phyloP scores from a whole-genome alignment of 2,888 invertebrate species.

The Nomada fucata region DNA sequence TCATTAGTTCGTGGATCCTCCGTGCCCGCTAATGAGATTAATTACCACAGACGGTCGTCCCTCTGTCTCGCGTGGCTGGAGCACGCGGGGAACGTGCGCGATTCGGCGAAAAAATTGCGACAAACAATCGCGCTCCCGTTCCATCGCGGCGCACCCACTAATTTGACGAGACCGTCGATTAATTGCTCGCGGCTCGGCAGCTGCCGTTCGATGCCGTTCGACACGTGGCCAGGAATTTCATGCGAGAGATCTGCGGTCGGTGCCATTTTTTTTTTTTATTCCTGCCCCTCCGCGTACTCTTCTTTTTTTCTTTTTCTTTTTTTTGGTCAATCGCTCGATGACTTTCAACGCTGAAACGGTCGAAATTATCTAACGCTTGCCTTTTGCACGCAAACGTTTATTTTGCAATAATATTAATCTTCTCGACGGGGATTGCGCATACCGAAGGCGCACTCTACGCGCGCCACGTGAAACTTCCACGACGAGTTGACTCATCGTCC shows the following conservation, averaged over 20 bases:
- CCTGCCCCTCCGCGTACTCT: background rate
- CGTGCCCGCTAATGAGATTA: conserved; percentile 68
- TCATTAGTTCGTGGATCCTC: conserved; percentile 62
- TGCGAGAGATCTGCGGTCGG: background rate
- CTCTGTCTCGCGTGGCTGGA: conserved; percentile 16
- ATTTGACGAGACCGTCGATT: conserved; percentile 45
- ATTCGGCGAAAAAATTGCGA: conserved; percentile 1
- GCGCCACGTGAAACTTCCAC: too few relatives aligned
- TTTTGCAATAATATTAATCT: too few relatives aligned
- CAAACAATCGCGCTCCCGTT: conserved; percentile 32
- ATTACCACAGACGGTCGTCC: conserved; percentile 56
- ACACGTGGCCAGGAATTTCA: background rate
- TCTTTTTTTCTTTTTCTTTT: background rate
- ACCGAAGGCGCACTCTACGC: too few relatives aligned
- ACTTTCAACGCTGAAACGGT: too few relatives aligned
- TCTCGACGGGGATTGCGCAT: too few relatives aligned
- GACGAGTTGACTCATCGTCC: too few relatives aligned
- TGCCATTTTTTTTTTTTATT: too few relatives aligned
- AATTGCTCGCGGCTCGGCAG: conserved; percentile 20
- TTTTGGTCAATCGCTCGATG: too few relatives aligned
- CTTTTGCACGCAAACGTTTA: too few relatives aligned
- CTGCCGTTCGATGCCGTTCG: conserved; percentile 16
- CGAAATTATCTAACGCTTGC: too few relatives aligned
- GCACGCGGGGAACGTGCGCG: background rate
- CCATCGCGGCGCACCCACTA: conserved; percentile 30